Evolutionary conservation across 2,113 vertebrate species (phyloP).

Genomic region (Cololabis saira): DNA sequence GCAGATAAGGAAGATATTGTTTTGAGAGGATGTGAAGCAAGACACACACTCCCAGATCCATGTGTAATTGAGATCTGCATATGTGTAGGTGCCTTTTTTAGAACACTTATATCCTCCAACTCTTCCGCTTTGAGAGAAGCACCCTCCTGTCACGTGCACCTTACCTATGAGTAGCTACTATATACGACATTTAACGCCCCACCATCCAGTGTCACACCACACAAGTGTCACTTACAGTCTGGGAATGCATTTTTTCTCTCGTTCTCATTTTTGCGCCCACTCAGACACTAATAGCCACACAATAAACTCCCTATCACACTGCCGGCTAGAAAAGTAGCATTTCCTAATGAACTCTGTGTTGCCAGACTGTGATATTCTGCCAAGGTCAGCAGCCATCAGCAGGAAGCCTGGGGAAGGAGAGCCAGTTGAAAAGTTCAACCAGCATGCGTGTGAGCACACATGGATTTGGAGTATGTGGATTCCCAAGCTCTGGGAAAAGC

Average conservation of each 20-base stretch:
- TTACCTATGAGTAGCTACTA: no score
- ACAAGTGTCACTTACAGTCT: neutral
- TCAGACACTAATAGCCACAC: slow-evolving; percentile 24
- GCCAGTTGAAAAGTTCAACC: slow-evolving; percentile 76
- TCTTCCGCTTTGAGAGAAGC: slow-evolving; percentile 16
- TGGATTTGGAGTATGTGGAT: slow-evolving; percentile 18
- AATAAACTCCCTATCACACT: slow-evolving; percentile 19
- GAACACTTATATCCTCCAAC: neutral
- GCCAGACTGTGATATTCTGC: slow-evolving; percentile 61
- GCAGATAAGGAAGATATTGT: slow-evolving; percentile 61
- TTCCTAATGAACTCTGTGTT: slow-evolving; percentile 55
- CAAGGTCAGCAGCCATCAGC: slow-evolving; percentile 75
- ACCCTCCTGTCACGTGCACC: neutral
- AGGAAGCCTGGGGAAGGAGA: slow-evolving; percentile 52
- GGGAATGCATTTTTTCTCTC: neutral
- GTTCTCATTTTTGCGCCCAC: slow-evolving; percentile 19
- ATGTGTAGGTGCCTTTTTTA: no score
- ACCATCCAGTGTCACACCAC: no score
- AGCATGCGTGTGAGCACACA: slow-evolving; percentile 36
- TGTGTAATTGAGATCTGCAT: slow-evolving; percentile 17
- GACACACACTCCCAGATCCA: slow-evolving; percentile 5
- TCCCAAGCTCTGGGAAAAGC: slow-evolving; percentile 12
- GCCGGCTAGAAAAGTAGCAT: slow-evolving; percentile 36
- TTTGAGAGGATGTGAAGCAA: slow-evolving; percentile 32
- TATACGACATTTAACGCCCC: no score